Base-by-base conservation (phyloP, 2,888 invertebrate species). In the Pardosa pseudoannulata region DNA sequence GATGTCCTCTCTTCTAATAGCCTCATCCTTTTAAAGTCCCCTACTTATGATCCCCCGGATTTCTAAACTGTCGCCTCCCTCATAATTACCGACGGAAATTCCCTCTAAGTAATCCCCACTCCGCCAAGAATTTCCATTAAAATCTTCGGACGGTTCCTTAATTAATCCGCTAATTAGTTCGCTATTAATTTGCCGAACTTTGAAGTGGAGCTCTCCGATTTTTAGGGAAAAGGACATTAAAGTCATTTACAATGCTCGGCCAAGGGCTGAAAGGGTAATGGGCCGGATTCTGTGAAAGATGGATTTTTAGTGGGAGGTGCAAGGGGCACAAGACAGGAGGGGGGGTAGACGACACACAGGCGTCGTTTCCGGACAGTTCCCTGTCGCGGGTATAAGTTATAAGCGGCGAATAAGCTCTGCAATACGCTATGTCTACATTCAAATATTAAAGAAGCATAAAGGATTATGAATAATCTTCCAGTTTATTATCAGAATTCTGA, bases 111-210 rank as follows among this genome's bases (percentile, higher is more conserved):
- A 29, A 39, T 19, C 70, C 27, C n/a, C 28, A 31, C 27, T 32
- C n/a, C 46, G 50, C 50, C 70, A 75, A 70, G 82, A 74, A 62
- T 81, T 81, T 81, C 81, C 81, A 81, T 81, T 81, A 81, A 81
- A 68, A 56, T 56, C 68, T 65, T 72, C 64, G 29, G 36, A 39
- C 65, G 73, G 56, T 19, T 16, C 56, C 73, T 68, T 85, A 85
- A 85, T 78, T 78, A 85, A 85, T 78, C 83, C 76, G n/a, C 73
- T 85, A 85, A 85, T 85, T 85, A 73, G 78, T 72, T 85, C 73
- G 78, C 73, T 85, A 85, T 85, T 85, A 78, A 85, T 85, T 85
- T 85, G 50, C 75, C 62, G 76, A 64, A 80, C 67, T 36, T 36
- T 36, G 36, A 36, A 36, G 36, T 23, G 23, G 23, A 56, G 56